These are phyloP conservation scores for Pica pica DNA, from an alignment of 2,113 vertebrate species.

Conservation along the genomic window DNA sequence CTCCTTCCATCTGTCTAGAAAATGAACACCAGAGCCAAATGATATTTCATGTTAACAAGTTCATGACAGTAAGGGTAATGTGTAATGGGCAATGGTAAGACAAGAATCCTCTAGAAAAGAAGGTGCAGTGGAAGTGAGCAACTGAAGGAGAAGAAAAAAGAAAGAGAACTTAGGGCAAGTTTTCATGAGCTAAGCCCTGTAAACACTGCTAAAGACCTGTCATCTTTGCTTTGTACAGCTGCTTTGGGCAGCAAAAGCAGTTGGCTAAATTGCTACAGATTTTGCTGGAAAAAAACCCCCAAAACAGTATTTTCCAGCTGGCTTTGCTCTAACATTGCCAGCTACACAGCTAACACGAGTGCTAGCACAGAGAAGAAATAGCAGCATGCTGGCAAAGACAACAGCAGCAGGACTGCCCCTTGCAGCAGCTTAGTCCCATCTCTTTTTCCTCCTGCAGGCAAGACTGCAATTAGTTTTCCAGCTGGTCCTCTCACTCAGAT, in stretches of 20 bases:
- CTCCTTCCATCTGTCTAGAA: constrained; percentile 1
- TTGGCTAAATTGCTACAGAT: neutral
- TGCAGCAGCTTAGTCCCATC: neutral
- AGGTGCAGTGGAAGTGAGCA: neutral
- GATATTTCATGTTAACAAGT: neutral
- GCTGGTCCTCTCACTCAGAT: neutral
- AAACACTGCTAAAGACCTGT: neutral
- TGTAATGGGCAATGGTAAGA: neutral
- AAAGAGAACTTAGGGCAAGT: neutral
- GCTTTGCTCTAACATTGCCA: neutral
- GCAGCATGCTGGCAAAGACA: neutral
- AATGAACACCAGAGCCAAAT: neutral
- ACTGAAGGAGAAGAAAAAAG: neutral
- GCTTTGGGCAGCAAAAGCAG: neutral
- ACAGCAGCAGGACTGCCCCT: neutral
- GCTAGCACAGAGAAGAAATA: neutral
- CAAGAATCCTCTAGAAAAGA: neutral
- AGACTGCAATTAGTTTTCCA: neutral
- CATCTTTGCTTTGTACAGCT: neutral
- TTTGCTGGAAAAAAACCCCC: neutral
- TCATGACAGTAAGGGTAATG: neutral
- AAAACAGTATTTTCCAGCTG: neutral
- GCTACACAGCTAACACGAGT: neutral
- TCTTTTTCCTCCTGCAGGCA: neutral
- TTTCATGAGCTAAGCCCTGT: neutral